Conservation (phyloP, 1,140 invertebrate species). For the Scaptomyza montana region DNA sequence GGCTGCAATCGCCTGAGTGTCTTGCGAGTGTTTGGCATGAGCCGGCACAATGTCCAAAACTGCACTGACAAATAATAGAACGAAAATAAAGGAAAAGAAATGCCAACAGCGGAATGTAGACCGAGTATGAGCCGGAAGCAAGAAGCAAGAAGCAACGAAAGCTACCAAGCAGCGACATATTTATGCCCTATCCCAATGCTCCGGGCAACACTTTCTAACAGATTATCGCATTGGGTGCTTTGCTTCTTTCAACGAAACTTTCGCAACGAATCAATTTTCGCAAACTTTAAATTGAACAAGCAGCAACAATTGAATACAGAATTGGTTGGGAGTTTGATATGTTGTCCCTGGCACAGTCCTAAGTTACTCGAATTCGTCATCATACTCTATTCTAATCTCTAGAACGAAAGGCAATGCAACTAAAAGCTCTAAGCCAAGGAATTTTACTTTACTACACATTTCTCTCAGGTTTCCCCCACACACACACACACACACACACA, state of each 20-base stretch:
- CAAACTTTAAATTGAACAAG: background rate
- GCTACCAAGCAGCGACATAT: slow-evolving; percentile 52
- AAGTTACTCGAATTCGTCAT: slow-evolving; percentile 14
- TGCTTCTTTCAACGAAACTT: slow-evolving; percentile 1
- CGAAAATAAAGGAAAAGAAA: slow-evolving; percentile 36
- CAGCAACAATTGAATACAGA: background rate
- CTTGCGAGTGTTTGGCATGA: slow-evolving; percentile 61
- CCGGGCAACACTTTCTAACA: slow-evolving; percentile 12
- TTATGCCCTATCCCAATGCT: slow-evolving; percentile 54
- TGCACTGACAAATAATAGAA: slow-evolving; percentile 65
- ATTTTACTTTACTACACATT: slow-evolving; percentile 9
- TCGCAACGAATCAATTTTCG: slow-evolving; percentile 9
- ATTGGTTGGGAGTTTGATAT: background rate
- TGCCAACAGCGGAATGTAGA: slow-evolving; percentile 4
- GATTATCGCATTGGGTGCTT: slow-evolving; percentile 10
- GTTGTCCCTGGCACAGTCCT: background rate
- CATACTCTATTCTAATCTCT: slow-evolving; percentile 39
- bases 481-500: background rate
- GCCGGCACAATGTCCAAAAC: slow-evolving; percentile 69
- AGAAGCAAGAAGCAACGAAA: background rate
- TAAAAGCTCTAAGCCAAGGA: slow-evolving; percentile 9
- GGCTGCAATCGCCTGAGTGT: slow-evolving; percentile 74
- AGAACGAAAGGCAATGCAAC: slow-evolving; percentile 30
- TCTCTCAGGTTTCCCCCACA: background rate
- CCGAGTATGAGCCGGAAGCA: background rate